Base-by-base conservation (phyloP, 30 jellyfish, hydroid and myxozoan genomes). In the Aurelia sp. region DNA sequence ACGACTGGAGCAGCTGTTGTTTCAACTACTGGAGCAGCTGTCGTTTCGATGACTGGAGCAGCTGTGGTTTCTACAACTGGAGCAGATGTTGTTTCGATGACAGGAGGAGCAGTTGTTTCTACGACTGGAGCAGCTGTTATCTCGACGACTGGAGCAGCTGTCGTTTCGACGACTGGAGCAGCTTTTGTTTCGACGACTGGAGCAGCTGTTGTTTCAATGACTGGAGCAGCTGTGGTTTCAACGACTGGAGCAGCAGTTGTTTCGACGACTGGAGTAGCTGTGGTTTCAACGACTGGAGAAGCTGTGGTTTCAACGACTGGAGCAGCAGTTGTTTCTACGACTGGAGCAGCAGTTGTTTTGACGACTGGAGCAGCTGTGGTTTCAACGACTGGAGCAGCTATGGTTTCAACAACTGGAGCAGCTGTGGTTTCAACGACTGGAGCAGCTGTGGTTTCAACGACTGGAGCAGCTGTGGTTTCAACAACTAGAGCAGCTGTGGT, bases 151-250 rank as follows among this genome's bases (percentile, higher is more conserved):
- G 72, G 86, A 52, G 55, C 72, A 40, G 75, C 55, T 0, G 61
- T 75, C 5, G 59, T 75, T 15, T 31, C 77, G 18, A 27, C 68
- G 3, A 70, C 82, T 20, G 83, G 90, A 15, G 52, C 84, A 19
- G 82, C 81, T 35, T 84, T 80, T 4, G 89, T 58, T 78, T 78
- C 89, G 6, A 11, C 66, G 3, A 70, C 38, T 64, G 84, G 84
- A 8, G 65, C 69, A 15, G 80, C 88, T 1, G 88, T 76, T 9
- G 88, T 52, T 24, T 75, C 75, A 0, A 75, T 20, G 11, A 75
- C 47, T 20, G 83, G 90, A 4, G 74, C 84, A 50, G 72, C 81
- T 33, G 90, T 80, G 0, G 89, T 78, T 78, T 78, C 89, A 5
- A 63, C 66, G 7, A 44, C 19, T 53, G 72, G 86, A n/a, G 20